A percentile compares a stretch with the other conserved stretches of the same genome.
phyloP scores from a whole-genome alignment of 2,113 vertebrate genomes.

The Leptodactylus fuscus region DNA sequence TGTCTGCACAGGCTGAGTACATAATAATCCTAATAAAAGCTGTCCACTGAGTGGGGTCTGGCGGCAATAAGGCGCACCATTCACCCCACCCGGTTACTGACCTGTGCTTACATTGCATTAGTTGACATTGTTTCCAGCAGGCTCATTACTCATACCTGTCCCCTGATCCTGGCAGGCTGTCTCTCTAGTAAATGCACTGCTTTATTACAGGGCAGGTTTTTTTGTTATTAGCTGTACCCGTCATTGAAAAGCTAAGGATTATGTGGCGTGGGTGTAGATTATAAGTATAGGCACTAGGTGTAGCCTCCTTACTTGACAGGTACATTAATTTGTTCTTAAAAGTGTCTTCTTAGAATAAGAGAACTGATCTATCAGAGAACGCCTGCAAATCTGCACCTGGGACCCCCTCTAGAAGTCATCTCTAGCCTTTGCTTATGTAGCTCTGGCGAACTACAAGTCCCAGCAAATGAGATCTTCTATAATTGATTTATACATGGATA shows the following conservation, averaged over 20 bases:
- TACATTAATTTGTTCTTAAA: neutral
- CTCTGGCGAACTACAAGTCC: too few species aligned
- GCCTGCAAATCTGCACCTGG: too few species aligned
- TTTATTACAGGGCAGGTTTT: neutral
- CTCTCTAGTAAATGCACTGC: neutral
- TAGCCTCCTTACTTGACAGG: neutral
- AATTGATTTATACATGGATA: too few species aligned
- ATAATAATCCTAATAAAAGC: neutral
- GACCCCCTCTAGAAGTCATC: too few species aligned
- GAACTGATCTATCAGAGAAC: neutral
- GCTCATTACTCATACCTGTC: neutral
- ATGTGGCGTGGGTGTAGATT: slow-evolving; percentile 1
- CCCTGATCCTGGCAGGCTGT: neutral
- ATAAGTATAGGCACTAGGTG: slow-evolving; percentile 5
- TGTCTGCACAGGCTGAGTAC: neutral
- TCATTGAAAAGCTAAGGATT: slow-evolving; percentile 21
- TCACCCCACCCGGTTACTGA: neutral
- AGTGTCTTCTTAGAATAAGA: neutral
- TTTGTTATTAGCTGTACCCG: neutral
- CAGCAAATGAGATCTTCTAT: too few species aligned
- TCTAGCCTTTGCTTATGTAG: too few species aligned
- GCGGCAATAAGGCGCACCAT: neutral
- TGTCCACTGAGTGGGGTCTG: neutral
- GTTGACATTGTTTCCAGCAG: slow-evolving; percentile 10
- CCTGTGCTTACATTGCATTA: neutral